phyloP scores from a whole-genome alignment of 1,140 invertebrate genomes.

The Callitettix versicolor region DNA sequence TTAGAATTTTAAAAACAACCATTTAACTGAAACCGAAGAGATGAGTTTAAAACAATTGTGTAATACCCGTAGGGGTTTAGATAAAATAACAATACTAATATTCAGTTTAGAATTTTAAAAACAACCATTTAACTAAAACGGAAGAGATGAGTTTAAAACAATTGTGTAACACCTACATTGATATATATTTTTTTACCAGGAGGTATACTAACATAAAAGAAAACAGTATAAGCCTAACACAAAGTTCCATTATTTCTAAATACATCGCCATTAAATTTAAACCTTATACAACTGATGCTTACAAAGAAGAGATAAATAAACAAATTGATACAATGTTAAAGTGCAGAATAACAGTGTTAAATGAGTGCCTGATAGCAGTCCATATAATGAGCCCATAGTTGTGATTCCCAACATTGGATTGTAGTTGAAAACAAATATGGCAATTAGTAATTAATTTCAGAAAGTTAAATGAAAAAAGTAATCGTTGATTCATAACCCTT shows the following conservation, averaged over 20 bases:
- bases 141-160: background rate
- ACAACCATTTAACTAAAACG: background rate
- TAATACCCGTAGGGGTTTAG: too few relatives aligned
- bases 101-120: too few relatives aligned
- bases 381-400: slow-evolving; percentile 19
- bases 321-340: background rate
- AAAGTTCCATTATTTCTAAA: background rate
- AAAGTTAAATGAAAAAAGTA: slow-evolving; percentile 22
- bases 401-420: too few relatives aligned
- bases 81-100: too few relatives aligned
- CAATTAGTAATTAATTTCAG: slow-evolving; percentile 20
- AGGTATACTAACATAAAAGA: background rate
- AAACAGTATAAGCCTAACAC: background rate
- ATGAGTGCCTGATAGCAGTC: too few relatives aligned
- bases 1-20: too few relatives aligned
- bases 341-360: background rate
- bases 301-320: background rate
- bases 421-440: slow-evolving; percentile 13
- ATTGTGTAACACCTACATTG: background rate
- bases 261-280: background rate
- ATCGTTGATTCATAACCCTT: slow-evolving; percentile 34
- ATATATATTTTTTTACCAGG: background rate
- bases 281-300: background rate
- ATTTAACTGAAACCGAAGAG: too few relatives aligned
- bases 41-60: too few relatives aligned